A percentile compares a stretch with the other conserved stretches of the same genome.
Evolutionary conservation across 2,888 invertebrate species (phyloP).

Genomic region (Thecocarcelia acutangulata): DNA sequence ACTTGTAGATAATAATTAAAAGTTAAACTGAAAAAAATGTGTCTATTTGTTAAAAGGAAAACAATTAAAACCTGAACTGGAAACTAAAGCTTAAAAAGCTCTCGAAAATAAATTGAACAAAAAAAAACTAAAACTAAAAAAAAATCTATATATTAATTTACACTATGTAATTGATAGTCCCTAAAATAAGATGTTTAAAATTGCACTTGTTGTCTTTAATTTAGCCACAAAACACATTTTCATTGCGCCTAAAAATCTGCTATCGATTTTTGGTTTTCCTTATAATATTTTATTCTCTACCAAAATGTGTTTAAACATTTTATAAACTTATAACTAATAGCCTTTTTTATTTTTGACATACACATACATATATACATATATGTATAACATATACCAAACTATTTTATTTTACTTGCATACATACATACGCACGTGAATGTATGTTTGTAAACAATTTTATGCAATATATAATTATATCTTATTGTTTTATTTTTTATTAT

Average conservation of each 20-base stretch:
- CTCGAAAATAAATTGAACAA: slow-evolving; percentile 56
- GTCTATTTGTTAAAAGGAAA: slow-evolving; percentile 36
- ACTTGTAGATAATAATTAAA: not conserved
- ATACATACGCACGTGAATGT: not conserved
- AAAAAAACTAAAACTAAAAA: not conserved
- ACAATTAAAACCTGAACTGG: slow-evolving; percentile 6
- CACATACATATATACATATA: too few species aligned
- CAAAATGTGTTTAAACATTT: too few species aligned
- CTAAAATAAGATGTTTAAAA: not conserved
- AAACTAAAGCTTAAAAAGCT: slow-evolving; percentile 56
- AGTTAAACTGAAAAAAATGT: slow-evolving; percentile 18
- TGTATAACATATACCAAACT: too few species aligned
- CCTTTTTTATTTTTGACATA: too few species aligned
- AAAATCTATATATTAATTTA: slow-evolving; percentile 9
- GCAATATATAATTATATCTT: slow-evolving; percentile 10
- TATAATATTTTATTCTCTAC: too few species aligned
- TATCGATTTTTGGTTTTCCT: slow-evolving; percentile 17
- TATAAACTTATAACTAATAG: too few species aligned
- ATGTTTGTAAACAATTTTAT: not conserved
- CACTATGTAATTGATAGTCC: not conserved
- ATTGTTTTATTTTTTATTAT: slow-evolving; percentile 13
- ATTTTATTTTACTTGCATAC: not conserved
- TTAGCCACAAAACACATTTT: not conserved
- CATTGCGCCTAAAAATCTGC: slow-evolving; percentile 43
- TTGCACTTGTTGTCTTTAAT: slow-evolving; percentile 6